phyloP scores from a whole-genome alignment of 30 jellyfish, hydroid and myxozoan genomes.

The Hydra vulgaris region DNA sequence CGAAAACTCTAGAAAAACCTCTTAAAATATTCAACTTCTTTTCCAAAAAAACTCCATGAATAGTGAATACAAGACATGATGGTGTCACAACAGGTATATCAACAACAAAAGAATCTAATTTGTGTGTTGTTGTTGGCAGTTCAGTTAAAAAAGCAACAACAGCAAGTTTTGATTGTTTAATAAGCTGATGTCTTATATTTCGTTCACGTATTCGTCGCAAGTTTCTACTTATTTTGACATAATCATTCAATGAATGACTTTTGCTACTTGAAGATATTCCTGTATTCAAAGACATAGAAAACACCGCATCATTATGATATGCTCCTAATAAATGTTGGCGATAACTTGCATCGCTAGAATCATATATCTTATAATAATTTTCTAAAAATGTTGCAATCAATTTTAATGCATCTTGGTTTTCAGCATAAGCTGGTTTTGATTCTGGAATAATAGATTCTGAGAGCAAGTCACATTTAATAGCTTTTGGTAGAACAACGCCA shows the following conservation, averaged over 20 bases:
- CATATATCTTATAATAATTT: constrained; percentile 50
- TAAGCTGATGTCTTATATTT: constrained; percentile 23
- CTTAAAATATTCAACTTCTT: constrained; percentile 27
- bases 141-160: constrained; percentile 65
- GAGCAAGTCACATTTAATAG: constrained; percentile 53
- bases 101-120: constrained; percentile 37
- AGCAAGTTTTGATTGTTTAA: constrained; percentile 52
- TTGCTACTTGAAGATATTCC: constrained; percentile 16
- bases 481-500: constrained; percentile 62
- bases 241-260: constrained; percentile 35
- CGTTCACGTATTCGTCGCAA: constrained; percentile 34
- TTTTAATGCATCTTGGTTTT: constrained; percentile 11
- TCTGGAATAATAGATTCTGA: constrained; percentile 45
- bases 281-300: constrained; percentile 53
- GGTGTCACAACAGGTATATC: constrained; percentile 50
- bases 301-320: constrained; percentile 61
- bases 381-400: constrained; percentile 5
- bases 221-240: constrained; percentile 37
- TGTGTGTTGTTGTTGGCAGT: constrained; percentile 60
- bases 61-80: constrained; percentile 19
- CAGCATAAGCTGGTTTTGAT: constrained; percentile 15
- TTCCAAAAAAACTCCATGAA: constrained; percentile 28
- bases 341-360: constrained; percentile 34
- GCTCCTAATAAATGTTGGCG: constrained; percentile 68
- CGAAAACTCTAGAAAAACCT: constrained; percentile 55